Evolutionary conservation across 2,797 vertebrate species (phyloP).

Genomic region (Rhynchotus rufescens): DNA sequence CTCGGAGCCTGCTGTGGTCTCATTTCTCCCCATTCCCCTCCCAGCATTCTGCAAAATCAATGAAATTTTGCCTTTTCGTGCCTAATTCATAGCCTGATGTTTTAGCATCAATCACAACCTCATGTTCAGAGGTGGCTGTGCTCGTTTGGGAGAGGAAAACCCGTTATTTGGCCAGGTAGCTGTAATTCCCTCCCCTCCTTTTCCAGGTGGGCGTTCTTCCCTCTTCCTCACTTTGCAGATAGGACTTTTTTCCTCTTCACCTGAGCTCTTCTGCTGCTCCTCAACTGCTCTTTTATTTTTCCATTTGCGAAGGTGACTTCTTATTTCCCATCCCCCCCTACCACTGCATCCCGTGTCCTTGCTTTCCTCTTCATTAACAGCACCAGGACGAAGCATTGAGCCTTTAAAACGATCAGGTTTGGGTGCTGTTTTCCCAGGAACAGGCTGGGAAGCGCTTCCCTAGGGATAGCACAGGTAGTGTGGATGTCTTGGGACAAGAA

Average conservation of each 20-base stretch:
- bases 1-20: background rate
- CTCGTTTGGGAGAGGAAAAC: background rate
- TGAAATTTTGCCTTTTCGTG: accelerated
- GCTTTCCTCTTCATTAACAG: background rate
- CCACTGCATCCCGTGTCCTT: background rate
- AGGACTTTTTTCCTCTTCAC: background rate
- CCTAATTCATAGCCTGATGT: background rate
- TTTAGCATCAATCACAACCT: background rate
- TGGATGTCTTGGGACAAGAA: background rate
- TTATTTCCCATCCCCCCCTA: background rate
- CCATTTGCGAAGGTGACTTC: background rate
- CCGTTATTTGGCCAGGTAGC: background rate
- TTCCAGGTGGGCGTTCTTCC: background rate
- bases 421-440: background rate
- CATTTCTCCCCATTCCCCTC: background rate
- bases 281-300: background rate
- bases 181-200: constrained; percentile 1
- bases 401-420: background rate
- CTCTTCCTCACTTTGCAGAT: constrained; percentile 22
- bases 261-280: background rate
- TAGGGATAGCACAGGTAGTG: background rate
- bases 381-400: accelerated
- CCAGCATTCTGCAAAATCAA: accelerated
- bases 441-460: background rate
- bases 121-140: background rate